Evolutionary conservation across 2,113 vertebrate genomes (phyloP), one percentile per base, ranked within the genome.

Genomic region (Pollachius pollachius): DNA sequence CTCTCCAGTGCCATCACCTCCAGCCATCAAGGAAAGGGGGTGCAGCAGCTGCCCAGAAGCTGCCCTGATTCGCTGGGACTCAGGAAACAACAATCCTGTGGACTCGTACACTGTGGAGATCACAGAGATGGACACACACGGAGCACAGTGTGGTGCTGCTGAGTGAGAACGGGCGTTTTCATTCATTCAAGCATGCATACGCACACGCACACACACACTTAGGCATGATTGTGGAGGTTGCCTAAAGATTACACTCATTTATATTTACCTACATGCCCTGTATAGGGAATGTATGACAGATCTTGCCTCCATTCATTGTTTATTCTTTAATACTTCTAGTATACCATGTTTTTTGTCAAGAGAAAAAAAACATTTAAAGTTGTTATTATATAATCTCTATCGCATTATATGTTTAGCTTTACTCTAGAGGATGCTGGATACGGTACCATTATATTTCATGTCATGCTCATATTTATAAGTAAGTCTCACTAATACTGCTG

Each of bases 41-140:
- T 93, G 94, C 16, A 82, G 60, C 34, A 96, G 94, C 85, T 97
- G 96, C 48, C 91, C 94, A 69, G 92, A 92, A 0, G 95, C 94
- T 0, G 95, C 93, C 0, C 83, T 97, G 58, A 92, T 99, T 62
- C 92, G 92, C 82, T 99, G 97, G 97, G 94, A 96, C 75, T 95
- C 95, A 0, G 93, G 93, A 65, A 95, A 96, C 88, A 81, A 93
- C 63, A 94, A 96, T 54, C 96, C 97, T 0, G 96, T 98, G 2
- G 95, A 98, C 84, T 99, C 96, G 0, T 99, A 99, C 90, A 95
- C 88, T 0, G 91, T 96, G 84, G 97, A 99, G 83, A 85, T 98
- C 78, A 92, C 84, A 62, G 93, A 92, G 77, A 80, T 84, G 68
- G 85, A 81, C 3, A 61, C 71, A 9, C 69, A 75, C 0, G 78